Base-by-base conservation (phyloP, 1,140 invertebrate species). In the Ridgeia piscesae region DNA sequence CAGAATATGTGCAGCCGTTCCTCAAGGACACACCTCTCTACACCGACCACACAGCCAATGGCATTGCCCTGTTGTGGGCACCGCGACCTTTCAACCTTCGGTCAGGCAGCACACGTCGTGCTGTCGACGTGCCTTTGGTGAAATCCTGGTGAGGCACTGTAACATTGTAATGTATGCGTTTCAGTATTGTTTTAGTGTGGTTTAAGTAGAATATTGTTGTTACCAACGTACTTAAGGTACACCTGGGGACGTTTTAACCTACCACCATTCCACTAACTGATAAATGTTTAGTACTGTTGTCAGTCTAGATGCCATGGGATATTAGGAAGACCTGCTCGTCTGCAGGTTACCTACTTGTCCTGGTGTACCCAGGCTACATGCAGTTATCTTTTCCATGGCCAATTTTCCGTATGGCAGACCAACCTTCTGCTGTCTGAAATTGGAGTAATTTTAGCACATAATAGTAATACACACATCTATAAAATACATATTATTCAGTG, bases 11-110 rank as follows among this genome's bases (percentile, higher is more conserved):
- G 1, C 97, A 98, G 94, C 98, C 99, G 34, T 98, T 99, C 94
- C 96, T 99, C 91, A 97, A 98, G 95, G 99, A 99, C 95, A 98
- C 98, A 91, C 99, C 99, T 6, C 96, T 99, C 17, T 99, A 99
- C 94, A 99, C 98, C 0, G 99, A 99, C 95, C 99, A 99, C 95
- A 99, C 99, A 31, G 99, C 99, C 0, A 99, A 99, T 97, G 99
- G 99, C 14, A 99, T 99, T 95, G 98, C 99, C 17, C 96, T 99
- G n/a, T 95, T 99, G 6, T 99, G 99, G 99, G 99, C 99, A 35
- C 99, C 99, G 0, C 97, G 99, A 93, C 99, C 99, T 6, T 99
- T 99, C 95, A 99, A 99, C 95, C 97, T 99, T 94, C 97, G 99
- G 94, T 99, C 99, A 92, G 98, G 98, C 17, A 94, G 96, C 35